phyloP scores from a whole-genome alignment of 2,888 invertebrate species.

The Acanthosepion lycidas region DNA sequence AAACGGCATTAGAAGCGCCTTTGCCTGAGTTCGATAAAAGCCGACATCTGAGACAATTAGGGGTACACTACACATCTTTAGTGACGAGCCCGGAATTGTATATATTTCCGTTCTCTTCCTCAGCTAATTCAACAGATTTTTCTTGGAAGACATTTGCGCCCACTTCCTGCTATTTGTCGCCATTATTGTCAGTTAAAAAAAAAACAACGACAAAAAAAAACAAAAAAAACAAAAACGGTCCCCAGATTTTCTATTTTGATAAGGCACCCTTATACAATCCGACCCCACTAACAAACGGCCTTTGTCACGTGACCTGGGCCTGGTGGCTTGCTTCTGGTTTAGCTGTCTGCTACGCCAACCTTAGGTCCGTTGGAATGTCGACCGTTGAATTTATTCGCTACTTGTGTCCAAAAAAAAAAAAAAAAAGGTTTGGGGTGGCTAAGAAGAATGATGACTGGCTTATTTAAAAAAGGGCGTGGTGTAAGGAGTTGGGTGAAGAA shows the following conservation, averaged over 20 bases:
- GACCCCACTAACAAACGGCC: not conserved
- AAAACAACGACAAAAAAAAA: not conserved
- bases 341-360: not conserved
- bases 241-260: not conserved
- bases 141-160: not conserved
- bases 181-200: not conserved
- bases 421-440: not conserved
- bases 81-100: not conserved
- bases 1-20: too few species aligned
- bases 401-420: not conserved
- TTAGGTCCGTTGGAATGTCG: constrained; percentile 20
- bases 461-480: not conserved
- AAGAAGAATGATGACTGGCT: constrained; percentile 2
- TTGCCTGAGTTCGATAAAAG: too few species aligned
- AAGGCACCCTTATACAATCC: not conserved
- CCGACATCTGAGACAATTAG: too few species aligned
- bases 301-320: not conserved
- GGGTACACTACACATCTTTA: not conserved
- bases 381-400: not conserved
- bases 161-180: not conserved
- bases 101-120: not conserved
- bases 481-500: not conserved
- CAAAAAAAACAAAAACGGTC: not conserved
- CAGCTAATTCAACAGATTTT: not conserved
- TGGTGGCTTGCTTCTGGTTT: not conserved